Percentiles rank a stretch among this genome's conserved stretches.
These are phyloP conservation scores for Drosophila bunnanda DNA, from an alignment of 2,888 invertebrate genomes.

Conservation along the genomic window DNA sequence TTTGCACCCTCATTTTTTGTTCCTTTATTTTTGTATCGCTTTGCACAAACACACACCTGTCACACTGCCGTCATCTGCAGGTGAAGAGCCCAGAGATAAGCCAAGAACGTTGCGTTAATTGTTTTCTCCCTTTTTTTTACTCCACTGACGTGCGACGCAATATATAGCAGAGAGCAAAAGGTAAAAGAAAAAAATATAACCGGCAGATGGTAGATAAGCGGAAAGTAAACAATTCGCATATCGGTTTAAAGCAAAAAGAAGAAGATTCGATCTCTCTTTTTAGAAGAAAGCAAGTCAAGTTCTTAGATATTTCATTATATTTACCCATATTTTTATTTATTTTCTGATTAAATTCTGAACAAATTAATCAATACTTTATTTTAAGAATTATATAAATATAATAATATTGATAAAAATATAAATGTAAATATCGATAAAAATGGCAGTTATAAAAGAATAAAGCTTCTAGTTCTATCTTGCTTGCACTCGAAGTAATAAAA, in stretches of 20 bases:
- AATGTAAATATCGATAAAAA: neutral
- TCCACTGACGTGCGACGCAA: conserved; percentile 61
- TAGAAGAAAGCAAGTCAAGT: conserved; percentile 3
- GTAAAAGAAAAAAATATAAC: conserved; percentile 9
- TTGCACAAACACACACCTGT: conserved; percentile 36
- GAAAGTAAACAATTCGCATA: conserved; percentile 36
- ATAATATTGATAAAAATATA: neutral
- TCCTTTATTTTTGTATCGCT: conserved; percentile 12
- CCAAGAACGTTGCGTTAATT: conserved; percentile 39
- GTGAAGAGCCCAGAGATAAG: conserved; percentile 39
- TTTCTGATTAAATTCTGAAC: neutral
- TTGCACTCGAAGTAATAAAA: too few species aligned
- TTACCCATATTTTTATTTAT: neutral
- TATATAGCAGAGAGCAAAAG: conserved; percentile 24
- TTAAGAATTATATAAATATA: too few species aligned
- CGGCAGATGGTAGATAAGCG: conserved; percentile 39
- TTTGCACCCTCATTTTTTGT: conserved; percentile 9
- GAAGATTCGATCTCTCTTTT: neutral
- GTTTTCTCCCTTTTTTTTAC: conserved; percentile 23
- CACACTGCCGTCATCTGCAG: conserved; percentile 25
- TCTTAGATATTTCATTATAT: neutral
- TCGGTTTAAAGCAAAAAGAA: neutral
- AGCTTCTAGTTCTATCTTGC: neutral
- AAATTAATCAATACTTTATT: neutral
- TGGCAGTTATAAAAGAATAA: neutral